Evolutionary conservation across 2,797 vertebrate genomes (phyloP).

Genomic region (Sciurus vulgaris): DNA sequence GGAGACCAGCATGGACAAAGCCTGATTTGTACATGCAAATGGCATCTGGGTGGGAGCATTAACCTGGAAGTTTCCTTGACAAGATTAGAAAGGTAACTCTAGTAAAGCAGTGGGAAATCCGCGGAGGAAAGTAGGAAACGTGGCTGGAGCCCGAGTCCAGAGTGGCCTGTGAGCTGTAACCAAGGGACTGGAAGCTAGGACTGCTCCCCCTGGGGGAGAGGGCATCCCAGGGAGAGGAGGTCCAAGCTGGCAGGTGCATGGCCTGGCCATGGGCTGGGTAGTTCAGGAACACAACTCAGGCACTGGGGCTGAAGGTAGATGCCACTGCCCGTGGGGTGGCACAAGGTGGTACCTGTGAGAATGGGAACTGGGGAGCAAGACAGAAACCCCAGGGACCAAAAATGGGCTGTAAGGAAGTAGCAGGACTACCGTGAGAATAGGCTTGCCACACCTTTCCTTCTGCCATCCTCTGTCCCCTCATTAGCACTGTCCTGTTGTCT

Average conservation of each 20-base stretch:
- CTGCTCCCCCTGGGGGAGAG: neutral
- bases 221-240: neutral
- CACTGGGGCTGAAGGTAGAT: neutral
- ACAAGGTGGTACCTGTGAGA: neutral
- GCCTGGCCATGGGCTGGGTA: neutral
- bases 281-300: neutral
- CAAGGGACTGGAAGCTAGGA: neutral
- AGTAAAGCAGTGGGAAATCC: neutral
- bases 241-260: neutral
- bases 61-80: neutral
- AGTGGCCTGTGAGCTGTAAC: neutral
- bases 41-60: neutral
- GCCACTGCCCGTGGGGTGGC: neutral
- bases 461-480: neutral
- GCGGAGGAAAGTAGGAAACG: neutral
- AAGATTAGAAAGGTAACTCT: neutral
- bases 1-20: neutral
- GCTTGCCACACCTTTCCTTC: neutral
- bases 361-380: neutral
- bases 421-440: neutral
- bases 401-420: neutral
- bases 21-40: neutral
- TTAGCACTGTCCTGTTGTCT: neutral
- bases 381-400: neutral
- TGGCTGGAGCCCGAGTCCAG: neutral